Percentiles rank a stretch among this genome's conserved stretches.
These are phyloP conservation scores for Cactoblastis cactorum DNA, from an alignment of 2,888 invertebrate genomes.

Conservation along the genomic window DNA sequence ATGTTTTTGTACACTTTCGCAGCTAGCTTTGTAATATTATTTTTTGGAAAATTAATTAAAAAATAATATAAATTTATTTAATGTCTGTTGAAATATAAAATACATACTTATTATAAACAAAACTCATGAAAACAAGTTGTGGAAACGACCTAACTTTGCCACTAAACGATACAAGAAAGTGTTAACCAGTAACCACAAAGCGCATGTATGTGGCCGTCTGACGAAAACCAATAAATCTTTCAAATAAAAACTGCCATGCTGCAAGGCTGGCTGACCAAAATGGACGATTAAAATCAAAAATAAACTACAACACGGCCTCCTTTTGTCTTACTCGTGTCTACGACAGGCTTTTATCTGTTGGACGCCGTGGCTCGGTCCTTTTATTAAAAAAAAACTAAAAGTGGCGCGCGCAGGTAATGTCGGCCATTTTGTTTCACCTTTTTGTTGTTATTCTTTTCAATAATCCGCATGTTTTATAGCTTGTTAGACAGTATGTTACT, in stretches of 20 bases:
- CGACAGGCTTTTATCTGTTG: slow-evolving; percentile 63
- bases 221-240: slow-evolving; percentile 42
- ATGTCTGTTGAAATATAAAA: too few relatives aligned
- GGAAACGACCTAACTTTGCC: not conserved
- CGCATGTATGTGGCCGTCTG: slow-evolving; percentile 28
- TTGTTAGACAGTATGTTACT: slow-evolving; percentile 66
- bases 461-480: slow-evolving; percentile 73
- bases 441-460: slow-evolving; percentile 66
- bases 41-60: too few relatives aligned
- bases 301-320: slow-evolving; percentile 60
- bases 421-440: slow-evolving; percentile 60
- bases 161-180: slow-evolving; percentile 30
- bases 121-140: not conserved
- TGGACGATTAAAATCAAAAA: slow-evolving; percentile 67
- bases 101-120: too few relatives aligned
- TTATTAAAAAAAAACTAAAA: slow-evolving; percentile 42
- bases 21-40: too few relatives aligned
- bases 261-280: slow-evolving; percentile 49
- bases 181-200: slow-evolving; percentile 31
- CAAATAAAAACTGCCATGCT: slow-evolving; percentile 48
- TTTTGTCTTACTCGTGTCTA: slow-evolving; percentile 76
- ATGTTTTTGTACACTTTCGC: too few relatives aligned
- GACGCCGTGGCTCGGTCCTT: slow-evolving; percentile 46
- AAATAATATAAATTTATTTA: too few relatives aligned
- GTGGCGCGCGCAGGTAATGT: slow-evolving; percentile 64